Conservation (phyloP, 2,888 invertebrate genomes). For the Harpagoxenus sublaevis region DNA sequence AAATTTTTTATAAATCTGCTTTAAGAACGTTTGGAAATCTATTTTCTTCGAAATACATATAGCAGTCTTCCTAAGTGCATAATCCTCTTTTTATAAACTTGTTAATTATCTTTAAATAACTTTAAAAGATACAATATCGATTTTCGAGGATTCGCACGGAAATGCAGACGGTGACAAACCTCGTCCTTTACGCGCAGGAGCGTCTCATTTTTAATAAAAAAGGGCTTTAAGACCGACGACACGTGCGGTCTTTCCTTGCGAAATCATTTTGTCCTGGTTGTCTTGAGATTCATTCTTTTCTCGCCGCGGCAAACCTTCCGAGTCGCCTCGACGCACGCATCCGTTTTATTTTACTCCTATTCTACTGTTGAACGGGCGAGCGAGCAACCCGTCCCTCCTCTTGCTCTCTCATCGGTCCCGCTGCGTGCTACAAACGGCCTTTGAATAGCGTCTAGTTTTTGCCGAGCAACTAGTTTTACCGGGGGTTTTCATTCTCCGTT, state of each 20-base stretch:
- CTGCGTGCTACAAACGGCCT: constrained; percentile 77
- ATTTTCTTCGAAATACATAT: background rate
- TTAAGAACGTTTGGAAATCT: background rate
- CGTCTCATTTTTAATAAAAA: constrained; percentile 13
- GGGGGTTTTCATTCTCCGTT: constrained; percentile 77
- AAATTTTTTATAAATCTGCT: background rate
- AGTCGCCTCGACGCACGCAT: constrained; percentile 56
- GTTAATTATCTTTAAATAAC: background rate
- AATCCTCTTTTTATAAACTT: background rate
- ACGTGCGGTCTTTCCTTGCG: constrained; percentile 58
- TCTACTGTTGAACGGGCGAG: constrained; percentile 57
- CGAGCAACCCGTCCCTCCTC: constrained; percentile 50
- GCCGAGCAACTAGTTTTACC: constrained; percentile 80
- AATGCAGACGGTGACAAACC: background rate
- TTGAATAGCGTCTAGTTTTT: constrained; percentile 83
- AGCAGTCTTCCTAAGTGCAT: background rate
- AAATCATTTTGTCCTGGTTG: constrained; percentile 57
- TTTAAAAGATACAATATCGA: background rate
- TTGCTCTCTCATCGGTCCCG: constrained; percentile 56
- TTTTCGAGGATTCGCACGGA: background rate
- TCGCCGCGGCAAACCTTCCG: constrained; percentile 18
- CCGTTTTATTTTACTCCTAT: constrained; percentile 67
- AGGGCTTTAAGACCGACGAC: constrained; percentile 16
- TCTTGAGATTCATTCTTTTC: constrained; percentile 46
- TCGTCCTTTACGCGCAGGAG: background rate